These are phyloP conservation scores for Euproctis similis DNA, from an alignment of 2,888 invertebrate genomes.

Conservation along the genomic window DNA sequence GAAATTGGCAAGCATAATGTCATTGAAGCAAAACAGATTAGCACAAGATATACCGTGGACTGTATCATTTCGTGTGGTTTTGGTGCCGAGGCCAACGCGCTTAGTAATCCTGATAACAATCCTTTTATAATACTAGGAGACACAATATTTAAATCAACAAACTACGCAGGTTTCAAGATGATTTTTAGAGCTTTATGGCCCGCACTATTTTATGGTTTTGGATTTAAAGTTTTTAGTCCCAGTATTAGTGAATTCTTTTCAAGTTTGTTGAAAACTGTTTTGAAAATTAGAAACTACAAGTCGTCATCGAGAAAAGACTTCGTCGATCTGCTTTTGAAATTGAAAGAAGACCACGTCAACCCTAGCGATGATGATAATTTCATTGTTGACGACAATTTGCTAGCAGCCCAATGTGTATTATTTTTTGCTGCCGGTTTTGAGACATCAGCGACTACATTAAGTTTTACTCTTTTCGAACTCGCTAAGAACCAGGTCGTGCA, in stretches of 20 bases:
- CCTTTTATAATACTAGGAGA: constrained; percentile 29
- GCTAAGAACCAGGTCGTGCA: constrained; percentile 34
- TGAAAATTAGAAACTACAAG: constrained; percentile 27
- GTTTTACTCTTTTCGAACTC: constrained; percentile 37
- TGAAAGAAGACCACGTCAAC: constrained; percentile 30
- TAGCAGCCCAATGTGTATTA: constrained; percentile 66
- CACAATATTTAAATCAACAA: constrained; percentile 28
- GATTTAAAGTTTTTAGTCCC: constrained; percentile 26
- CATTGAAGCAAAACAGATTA: constrained; percentile 22
- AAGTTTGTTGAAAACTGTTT: constrained; percentile 29
- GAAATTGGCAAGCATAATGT: constrained; percentile 10
- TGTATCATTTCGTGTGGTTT: constrained; percentile 31
- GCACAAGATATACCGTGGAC: constrained; percentile 40
- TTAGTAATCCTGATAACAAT: constrained; percentile 16
- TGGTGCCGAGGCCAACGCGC: constrained; percentile 21
- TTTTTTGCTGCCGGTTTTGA: constrained; percentile 59
- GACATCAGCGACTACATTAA: constrained; percentile 36
- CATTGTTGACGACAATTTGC: constrained; percentile 50
- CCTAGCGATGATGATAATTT: constrained; percentile 25
- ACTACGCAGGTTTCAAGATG: constrained; percentile 22
- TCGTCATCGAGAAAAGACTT: constrained; percentile 38
- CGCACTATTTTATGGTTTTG: constrained; percentile 33
- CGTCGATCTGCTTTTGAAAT: constrained; percentile 34
- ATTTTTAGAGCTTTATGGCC: constrained; percentile 36
- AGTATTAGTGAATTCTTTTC: constrained; percentile 31